Percentiles rank a stretch among this genome's conserved stretches.
Conservation (phyloP, 1,140 invertebrate genomes). For the Drosophila mojavensis region DNA sequence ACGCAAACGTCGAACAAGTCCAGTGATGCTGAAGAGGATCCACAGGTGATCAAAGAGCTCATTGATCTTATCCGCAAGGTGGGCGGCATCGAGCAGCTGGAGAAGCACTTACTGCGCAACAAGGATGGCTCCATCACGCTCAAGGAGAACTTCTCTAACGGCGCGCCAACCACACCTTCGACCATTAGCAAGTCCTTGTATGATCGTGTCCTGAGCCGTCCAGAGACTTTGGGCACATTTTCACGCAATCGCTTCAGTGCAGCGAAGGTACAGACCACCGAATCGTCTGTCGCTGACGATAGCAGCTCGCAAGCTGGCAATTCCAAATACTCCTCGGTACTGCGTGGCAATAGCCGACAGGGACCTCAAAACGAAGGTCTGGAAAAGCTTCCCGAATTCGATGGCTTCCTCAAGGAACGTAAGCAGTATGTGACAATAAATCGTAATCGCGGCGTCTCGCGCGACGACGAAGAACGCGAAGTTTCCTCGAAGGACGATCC, state of each 20-base stretch:
- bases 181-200: constrained; percentile 89
- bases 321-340: constrained; percentile 82
- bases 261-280: constrained; percentile 4
- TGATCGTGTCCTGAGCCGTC: constrained; percentile 87
- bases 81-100: constrained; percentile 91
- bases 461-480: constrained; percentile 76
- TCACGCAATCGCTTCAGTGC: constrained; percentile 58
- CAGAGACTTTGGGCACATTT: constrained; percentile 68
- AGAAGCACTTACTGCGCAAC: constrained; percentile 89
- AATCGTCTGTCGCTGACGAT: constrained; percentile 1
- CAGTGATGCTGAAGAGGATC: constrained; percentile 89
- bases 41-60: constrained; percentile 92
- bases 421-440: constrained; percentile 86
- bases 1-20: constrained; percentile 71
- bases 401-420: constrained; percentile 84
- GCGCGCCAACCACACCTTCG: constrained; percentile 83
- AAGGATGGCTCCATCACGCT: constrained; percentile 82
- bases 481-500: constrained; percentile 37
- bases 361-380: constrained; percentile 90
- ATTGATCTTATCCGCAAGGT: constrained; percentile 94
- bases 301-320: constrained; percentile 22
- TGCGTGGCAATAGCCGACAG: constrained; percentile 86
- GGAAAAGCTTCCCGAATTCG: constrained; percentile 85
- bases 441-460: constrained; percentile 74
- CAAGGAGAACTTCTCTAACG: constrained; percentile 57